Evolutionary conservation across 2,113 vertebrate genomes (phyloP).

Genomic region (Pantherophis guttatus): DNA sequence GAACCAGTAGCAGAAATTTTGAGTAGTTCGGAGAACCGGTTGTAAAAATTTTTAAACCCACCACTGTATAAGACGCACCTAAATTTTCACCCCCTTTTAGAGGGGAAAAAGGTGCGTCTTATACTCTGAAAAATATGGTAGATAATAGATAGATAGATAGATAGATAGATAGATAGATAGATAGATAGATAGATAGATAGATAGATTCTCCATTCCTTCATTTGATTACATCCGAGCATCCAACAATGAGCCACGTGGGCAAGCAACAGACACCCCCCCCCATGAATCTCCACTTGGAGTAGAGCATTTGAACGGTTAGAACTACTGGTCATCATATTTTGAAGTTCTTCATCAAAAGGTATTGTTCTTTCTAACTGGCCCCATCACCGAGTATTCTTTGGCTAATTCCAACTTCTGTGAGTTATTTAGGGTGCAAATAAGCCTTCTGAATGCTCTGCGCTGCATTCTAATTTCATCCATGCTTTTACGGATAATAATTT

Average conservation of each 20-base stretch:
- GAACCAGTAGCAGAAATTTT: no score
- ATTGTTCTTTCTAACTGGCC: neutral
- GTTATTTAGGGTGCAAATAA: constrained; percentile 53
- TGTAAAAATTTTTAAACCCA: no score
- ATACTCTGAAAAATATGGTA: no score
- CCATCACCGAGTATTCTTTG: neutral
- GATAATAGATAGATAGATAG: no score
- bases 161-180: no score
- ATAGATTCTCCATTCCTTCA: neutral
- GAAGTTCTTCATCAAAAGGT: neutral
- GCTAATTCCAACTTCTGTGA: constrained; percentile 17
- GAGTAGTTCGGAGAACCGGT: no score
- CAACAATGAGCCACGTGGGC: neutral
- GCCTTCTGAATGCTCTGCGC: constrained; percentile 59
- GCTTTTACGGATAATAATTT: constrained; percentile 85
- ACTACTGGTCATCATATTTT: neutral
- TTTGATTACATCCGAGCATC: neutral
- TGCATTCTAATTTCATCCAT: constrained; percentile 91
- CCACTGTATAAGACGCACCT: no score
- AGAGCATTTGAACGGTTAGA: neutral
- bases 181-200: no score
- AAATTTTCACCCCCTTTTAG: no score
- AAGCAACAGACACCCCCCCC: neutral
- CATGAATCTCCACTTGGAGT: neutral
- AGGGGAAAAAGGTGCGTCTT: no score